These are phyloP conservation scores for Patella depressa DNA, from an alignment of 2,888 invertebrate genomes.

Conservation along the genomic window DNA sequence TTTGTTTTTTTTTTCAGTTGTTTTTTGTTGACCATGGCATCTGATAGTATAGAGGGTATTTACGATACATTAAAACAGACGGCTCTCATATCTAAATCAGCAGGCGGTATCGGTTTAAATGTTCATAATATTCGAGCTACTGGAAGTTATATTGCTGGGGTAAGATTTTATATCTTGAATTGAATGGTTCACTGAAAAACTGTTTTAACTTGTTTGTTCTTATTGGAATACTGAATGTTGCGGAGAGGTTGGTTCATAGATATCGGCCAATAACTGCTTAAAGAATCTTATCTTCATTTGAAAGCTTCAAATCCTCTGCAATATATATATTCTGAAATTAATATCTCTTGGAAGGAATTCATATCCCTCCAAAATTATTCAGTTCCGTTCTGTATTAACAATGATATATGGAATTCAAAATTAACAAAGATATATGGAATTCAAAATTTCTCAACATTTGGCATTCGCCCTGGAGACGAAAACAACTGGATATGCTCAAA, in stretches of 20 bases:
- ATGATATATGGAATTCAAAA: too few relatives aligned
- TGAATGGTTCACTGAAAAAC: conserved; percentile 89
- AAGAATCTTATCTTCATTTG: too few relatives aligned
- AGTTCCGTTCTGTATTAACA: too few relatives aligned
- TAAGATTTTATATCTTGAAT: conserved; percentile 79
- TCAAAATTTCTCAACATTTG: too few relatives aligned
- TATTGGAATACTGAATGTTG: conserved; percentile 86
- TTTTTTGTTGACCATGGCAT: conserved; percentile 92
- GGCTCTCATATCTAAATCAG: conserved; percentile 95
- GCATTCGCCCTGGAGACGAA: too few relatives aligned
- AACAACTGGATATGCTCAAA: too few relatives aligned
- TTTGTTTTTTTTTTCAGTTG: conserved; percentile 76
- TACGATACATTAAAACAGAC: conserved; percentile 92
- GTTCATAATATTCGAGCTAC: conserved; percentile 94
- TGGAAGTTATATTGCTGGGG: conserved; percentile 90
- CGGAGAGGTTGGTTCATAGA: not conserved
- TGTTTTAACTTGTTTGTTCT: conserved; percentile 93
- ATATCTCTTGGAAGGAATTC: too few relatives aligned
- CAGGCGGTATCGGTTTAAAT: conserved; percentile 97
- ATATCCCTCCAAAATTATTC: too few relatives aligned
- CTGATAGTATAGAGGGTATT: conserved; percentile 95
- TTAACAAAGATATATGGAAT: too few relatives aligned
- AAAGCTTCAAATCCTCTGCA: too few relatives aligned
- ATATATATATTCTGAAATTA: too few relatives aligned
- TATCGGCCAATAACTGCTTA: too few relatives aligned